phyloP scores from a whole-genome alignment of 2,113 vertebrate genomes.

The Rhinogobius similis region DNA sequence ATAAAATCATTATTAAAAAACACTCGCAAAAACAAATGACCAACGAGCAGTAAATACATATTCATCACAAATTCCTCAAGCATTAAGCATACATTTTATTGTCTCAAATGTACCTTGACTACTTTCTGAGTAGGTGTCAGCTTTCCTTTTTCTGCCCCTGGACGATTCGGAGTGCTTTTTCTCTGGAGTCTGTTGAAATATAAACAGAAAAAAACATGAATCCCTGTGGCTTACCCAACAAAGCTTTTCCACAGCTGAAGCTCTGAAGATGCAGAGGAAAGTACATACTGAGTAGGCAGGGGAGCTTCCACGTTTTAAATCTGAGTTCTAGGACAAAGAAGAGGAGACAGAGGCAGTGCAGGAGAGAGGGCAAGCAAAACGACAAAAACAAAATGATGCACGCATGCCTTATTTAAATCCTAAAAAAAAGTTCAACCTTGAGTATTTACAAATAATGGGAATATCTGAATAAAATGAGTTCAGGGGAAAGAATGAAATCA shows the following conservation, averaged over 20 bases:
- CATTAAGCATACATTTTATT: not conserved
- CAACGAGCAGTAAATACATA: not conserved
- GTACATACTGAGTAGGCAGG: conserved; percentile 80
- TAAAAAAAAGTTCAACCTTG: not conserved
- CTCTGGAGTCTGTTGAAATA: conserved; percentile 88
- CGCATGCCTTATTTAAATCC: not conserved
- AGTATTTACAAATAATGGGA: not conserved
- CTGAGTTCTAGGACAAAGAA: conserved; percentile 73
- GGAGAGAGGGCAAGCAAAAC: conserved; percentile 33
- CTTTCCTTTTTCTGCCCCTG: conserved; percentile 97
- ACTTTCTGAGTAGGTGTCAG: conserved; percentile 95
- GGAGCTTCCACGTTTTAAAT: conserved; percentile 80
- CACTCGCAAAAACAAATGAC: not conserved
- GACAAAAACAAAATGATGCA: conserved; percentile 5
- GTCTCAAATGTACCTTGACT: conserved; percentile 86
- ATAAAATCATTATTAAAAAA: conserved; percentile 10
- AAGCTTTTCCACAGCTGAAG: conserved; percentile 30
- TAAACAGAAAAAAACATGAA: conserved; percentile 15
- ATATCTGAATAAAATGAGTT: not conserved
- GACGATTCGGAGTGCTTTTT: conserved; percentile 96
- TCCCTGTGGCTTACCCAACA: conserved; percentile 47
- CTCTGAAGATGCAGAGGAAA: conserved; percentile 49
- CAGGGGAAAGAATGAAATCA: not conserved
- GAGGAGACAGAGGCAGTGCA: conserved; percentile 38
- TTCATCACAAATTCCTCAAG: not conserved